These are phyloP conservation scores for Valencia hispanica DNA, from an alignment of 2,797 vertebrate genomes.

Conservation along the genomic window DNA sequence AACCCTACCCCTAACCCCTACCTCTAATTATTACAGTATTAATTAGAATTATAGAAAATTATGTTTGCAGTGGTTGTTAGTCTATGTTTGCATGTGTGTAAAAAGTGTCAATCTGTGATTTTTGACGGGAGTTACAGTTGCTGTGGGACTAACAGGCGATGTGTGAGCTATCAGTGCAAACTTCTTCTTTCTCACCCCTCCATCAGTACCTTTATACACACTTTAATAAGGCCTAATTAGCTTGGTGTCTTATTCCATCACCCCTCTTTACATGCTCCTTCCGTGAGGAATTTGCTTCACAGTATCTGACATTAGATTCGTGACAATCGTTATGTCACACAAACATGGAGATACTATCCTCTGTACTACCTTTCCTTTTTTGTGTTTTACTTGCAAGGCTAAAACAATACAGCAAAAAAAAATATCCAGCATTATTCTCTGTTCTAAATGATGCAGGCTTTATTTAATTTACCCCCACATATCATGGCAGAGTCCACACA, in stretches of 20 bases:
- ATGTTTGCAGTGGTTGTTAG: constrained; percentile 20
- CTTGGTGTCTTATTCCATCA: constrained; percentile 64
- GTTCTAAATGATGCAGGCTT: background rate
- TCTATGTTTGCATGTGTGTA: constrained; percentile 26
- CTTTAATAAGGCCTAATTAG: constrained; percentile 75
- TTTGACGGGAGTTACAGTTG: constrained; percentile 66
- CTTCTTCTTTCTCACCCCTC: constrained; percentile 49
- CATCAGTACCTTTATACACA: constrained; percentile 69
- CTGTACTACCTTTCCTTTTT: constrained; percentile 3
- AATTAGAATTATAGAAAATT: constrained; percentile 15
- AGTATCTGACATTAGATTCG: constrained; percentile 24
- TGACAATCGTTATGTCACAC: constrained; percentile 28
- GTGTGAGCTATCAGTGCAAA: constrained; percentile 78
- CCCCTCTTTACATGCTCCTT: constrained; percentile 41
- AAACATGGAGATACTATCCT: constrained; percentile 15
- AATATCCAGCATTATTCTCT: background rate
- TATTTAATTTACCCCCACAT: background rate
- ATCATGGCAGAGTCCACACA: background rate
- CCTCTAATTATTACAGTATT: no score
- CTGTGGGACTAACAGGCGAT: constrained; percentile 62
- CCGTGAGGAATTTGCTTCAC: constrained; percentile 32
- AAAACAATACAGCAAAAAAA: background rate
- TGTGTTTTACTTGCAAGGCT: background rate
- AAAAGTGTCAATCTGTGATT: constrained; percentile 65
- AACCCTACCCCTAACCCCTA: no score